Evolutionary conservation across 2,113 vertebrate genomes (phyloP).

Genomic region (Chloroceryle aenea): DNA sequence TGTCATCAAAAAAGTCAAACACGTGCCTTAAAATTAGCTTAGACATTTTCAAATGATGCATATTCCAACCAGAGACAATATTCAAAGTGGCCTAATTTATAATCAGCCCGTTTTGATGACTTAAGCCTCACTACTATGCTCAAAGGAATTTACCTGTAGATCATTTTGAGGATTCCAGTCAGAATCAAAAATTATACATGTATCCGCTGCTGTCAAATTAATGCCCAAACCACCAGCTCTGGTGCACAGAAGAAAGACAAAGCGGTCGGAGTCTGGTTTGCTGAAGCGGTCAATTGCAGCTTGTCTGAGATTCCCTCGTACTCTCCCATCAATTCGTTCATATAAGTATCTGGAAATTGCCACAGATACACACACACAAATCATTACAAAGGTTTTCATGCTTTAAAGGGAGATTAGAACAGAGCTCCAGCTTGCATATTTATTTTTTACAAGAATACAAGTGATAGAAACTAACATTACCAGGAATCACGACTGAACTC

Average conservation of each 20-base stretch:
- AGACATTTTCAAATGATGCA: fast-evolving
- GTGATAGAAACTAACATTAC: neutral
- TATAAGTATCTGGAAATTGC: conserved; percentile 87
- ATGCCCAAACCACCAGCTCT: conserved; percentile 96
- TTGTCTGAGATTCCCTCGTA: conserved; percentile 94
- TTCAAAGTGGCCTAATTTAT: neutral
- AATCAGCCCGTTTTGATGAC: neutral
- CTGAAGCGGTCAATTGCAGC: conserved; percentile 98
- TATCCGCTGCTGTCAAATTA: conserved; percentile 97
- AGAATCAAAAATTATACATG: conserved; percentile 98
- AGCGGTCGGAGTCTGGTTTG: conserved; percentile 96
- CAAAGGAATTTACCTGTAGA: conserved; percentile 85
- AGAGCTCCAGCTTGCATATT: neutral
- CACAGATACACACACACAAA: neutral
- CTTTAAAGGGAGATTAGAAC: neutral
- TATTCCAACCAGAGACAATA: neutral
- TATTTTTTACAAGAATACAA: neutral
- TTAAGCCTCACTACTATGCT: neutral
- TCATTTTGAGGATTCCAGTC: conserved; percentile 99
- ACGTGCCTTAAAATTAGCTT: neutral
- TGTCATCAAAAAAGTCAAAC: neutral
- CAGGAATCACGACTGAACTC: neutral
- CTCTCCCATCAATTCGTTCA: conserved; percentile 94
- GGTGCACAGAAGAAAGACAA: conserved; percentile 97
- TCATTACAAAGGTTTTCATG: fast-evolving